A percentile compares a stretch with the other conserved stretches of the same genome.
These are phyloP conservation scores for Theristicus caerulescens DNA, from an alignment of 2,113 vertebrate species.

Conservation along the genomic window DNA sequence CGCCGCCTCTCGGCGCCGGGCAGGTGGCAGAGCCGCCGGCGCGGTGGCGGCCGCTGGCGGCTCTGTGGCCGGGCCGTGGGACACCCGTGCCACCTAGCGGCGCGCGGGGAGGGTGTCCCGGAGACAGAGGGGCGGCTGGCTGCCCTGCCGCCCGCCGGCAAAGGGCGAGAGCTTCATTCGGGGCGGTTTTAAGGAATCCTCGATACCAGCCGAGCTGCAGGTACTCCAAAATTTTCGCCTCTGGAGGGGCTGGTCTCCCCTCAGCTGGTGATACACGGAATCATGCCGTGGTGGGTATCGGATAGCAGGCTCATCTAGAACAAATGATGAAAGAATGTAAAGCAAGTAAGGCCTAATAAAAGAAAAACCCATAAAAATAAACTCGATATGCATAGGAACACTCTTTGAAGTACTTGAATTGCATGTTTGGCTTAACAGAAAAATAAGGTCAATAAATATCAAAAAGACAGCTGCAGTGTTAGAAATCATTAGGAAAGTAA, in stretches of 20 bases:
- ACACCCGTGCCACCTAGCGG: constrained; percentile 25
- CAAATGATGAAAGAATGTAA: neutral
- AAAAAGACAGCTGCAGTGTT: neutral
- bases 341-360: neutral
- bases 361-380: neutral
- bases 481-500: neutral
- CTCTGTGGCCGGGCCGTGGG: neutral
- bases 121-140: too few relatives aligned
- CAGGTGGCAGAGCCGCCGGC: neutral
- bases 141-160: too few relatives aligned
- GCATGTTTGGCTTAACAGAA: neutral
- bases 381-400: neutral
- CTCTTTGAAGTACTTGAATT: neutral
- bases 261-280: neutral
- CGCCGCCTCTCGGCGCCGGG: too few relatives aligned
- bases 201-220: too few relatives aligned
- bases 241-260: neutral
- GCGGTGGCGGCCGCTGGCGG: too few relatives aligned
- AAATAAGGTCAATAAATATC: neutral
- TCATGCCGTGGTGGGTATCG: fast-evolving
- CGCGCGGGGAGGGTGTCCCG: neutral
- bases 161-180: neutral
- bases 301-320: neutral
- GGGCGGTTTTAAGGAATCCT: neutral
- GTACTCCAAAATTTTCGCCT: neutral